phyloP scores from a whole-genome alignment of 2,113 vertebrate genomes.

The Acrocephalus arundinaceus region DNA sequence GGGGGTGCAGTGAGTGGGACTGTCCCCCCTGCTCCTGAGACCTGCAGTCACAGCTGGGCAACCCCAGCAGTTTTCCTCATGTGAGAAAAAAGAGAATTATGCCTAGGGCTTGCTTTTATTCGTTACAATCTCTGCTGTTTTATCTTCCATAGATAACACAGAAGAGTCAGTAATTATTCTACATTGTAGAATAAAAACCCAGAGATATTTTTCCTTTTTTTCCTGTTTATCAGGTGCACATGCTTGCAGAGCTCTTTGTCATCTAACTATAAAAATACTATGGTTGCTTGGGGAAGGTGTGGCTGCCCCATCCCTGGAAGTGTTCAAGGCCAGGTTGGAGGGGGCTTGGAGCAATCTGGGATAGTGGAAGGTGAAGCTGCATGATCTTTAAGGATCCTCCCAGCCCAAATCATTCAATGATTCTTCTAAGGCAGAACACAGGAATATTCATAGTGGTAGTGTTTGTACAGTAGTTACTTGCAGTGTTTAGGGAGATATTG shows the following conservation, averaged over 20 bases:
- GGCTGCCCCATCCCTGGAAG: background rate
- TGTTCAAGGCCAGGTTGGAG: background rate
- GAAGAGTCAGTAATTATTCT: no score
- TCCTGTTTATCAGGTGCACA: rapidly evolving
- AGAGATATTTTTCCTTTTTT: no score
- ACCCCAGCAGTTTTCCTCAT: background rate
- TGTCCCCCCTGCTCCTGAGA: rapidly evolving
- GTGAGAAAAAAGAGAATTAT: background rate
- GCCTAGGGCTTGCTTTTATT: background rate
- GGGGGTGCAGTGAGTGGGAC: background rate
- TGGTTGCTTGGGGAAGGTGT: background rate
- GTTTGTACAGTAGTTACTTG: background rate
- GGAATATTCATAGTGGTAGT: background rate
- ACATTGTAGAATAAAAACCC: no score
- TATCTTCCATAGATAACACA: no score
- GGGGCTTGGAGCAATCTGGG: background rate
- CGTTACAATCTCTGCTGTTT: no score
- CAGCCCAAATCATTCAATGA: background rate
- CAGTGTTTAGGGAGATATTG: background rate
- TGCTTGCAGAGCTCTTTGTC: background rate
- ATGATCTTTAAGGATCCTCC: background rate
- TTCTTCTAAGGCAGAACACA: background rate
- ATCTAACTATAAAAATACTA: background rate
- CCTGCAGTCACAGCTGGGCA: background rate
- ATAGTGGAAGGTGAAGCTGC: background rate